phyloP scores from a whole-genome alignment of 1,140 invertebrate genomes.

The Chrysoperla carnea region DNA sequence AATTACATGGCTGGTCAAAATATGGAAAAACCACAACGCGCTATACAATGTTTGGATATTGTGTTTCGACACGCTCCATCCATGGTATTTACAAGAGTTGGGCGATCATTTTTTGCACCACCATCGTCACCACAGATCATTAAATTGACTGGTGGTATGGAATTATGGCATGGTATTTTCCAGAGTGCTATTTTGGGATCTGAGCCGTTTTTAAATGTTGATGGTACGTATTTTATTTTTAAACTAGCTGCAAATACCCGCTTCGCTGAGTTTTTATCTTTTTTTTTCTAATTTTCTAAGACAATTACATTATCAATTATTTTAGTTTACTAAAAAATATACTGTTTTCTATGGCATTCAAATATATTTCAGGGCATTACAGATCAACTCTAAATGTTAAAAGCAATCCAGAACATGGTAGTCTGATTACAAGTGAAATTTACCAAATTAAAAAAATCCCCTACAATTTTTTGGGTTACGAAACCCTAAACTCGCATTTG shows the following conservation, averaged over 20 bases:
- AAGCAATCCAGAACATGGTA: no score
- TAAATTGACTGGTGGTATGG: conserved; percentile 38
- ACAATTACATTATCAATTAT: conserved; percentile 6
- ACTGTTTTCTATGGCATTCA: no score
- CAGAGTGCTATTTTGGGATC: conserved; percentile 55
- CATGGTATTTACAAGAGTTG: conserved; percentile 20
- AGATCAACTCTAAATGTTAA: no score
- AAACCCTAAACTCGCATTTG: no score
- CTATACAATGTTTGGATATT: conserved; percentile 64
- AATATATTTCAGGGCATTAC: no score
- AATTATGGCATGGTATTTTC: conserved; percentile 54
- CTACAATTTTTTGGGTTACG: no score
- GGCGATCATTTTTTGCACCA: conserved; percentile 22
- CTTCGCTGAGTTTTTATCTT: no score
- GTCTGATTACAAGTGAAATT: no score
- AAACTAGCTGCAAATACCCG: no score
- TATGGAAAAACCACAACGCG: conserved; percentile 34
- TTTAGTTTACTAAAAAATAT: no score
- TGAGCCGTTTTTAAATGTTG: conserved; percentile 53
- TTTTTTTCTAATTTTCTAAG: no score
- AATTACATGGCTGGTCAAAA: conserved; percentile 1
- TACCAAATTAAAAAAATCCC: no score
- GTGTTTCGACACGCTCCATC: conserved; percentile 46
- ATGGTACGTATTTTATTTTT: conserved; percentile 28
- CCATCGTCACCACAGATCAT: conserved; percentile 16